A percentile compares a stretch with the other conserved stretches of the same genome.
Evolutionary conservation across 2,888 invertebrate species (phyloP).

Genomic region (Rhagonycha fulva): DNA sequence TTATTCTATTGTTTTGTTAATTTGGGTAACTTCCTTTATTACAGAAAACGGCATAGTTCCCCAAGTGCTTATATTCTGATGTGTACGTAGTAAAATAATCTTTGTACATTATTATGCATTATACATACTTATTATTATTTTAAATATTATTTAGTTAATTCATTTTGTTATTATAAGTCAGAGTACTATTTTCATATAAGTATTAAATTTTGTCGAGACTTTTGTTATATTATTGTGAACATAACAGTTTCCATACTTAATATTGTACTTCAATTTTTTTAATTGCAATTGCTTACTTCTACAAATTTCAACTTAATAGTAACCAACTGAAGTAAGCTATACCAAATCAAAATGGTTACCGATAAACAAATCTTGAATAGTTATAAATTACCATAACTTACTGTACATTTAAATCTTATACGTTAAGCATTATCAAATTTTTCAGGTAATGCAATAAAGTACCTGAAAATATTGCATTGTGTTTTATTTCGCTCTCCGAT

Average conservation of each 20-base stretch:
- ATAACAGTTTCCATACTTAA: background rate
- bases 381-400: slow-evolving; percentile 38
- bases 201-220: background rate
- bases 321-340: slow-evolving; percentile 32
- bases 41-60: slow-evolving; percentile 36
- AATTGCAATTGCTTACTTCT: slow-evolving; percentile 17
- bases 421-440: slow-evolving; percentile 49
- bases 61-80: slow-evolving; percentile 38
- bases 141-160: background rate
- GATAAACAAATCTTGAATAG: slow-evolving; percentile 45
- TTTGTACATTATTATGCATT: slow-evolving; percentile 32
- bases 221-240: slow-evolving; percentile 1
- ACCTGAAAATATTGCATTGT: slow-evolving; percentile 46
- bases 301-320: slow-evolving; percentile 11
- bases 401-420: slow-evolving; percentile 49
- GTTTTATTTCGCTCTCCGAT: slow-evolving; percentile 11
- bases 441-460: slow-evolving; percentile 54
- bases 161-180: background rate
- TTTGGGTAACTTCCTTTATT: slow-evolving; percentile 24
- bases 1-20: slow-evolving; percentile 29
- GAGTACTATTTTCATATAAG: background rate
- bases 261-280: slow-evolving; percentile 9
- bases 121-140: slow-evolving; percentile 30
- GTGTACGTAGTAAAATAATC: slow-evolving; percentile 38
- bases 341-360: slow-evolving; percentile 50